Conservation (phyloP, 2,113 vertebrate genomes). For the Hemicordylus capensis region DNA sequence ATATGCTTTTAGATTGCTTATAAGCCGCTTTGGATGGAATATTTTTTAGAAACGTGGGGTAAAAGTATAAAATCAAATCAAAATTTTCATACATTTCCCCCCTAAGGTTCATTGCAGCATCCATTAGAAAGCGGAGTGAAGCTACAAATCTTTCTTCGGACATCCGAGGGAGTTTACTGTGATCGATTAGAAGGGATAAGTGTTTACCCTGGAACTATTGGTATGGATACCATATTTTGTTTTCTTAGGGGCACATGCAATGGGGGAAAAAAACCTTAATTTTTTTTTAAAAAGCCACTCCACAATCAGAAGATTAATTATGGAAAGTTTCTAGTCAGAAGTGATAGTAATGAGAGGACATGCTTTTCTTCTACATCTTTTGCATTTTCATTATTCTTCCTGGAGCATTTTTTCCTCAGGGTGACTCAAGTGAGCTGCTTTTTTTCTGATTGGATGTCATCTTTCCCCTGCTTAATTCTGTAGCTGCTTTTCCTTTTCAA, state of each 20-base stretch:
- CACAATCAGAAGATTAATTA: too few relatives aligned
- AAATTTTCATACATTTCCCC: neutral
- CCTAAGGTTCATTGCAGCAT: slow-evolving; percentile 67
- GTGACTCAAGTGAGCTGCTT: too few relatives aligned
- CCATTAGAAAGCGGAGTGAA: slow-evolving; percentile 71
- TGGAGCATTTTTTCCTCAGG: neutral
- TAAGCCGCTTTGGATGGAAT: neutral
- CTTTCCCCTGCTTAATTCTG: neutral
- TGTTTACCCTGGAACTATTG: slow-evolving; percentile 71
- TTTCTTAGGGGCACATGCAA: neutral
- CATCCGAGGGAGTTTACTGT: slow-evolving; percentile 74
- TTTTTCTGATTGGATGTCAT: too few relatives aligned
- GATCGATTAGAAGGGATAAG: slow-evolving; percentile 66
- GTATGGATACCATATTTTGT: slow-evolving; percentile 56
- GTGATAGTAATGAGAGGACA: neutral
- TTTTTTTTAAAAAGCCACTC: fast-evolving
- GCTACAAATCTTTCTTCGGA: slow-evolving; percentile 70
- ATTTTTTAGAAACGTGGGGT: too few relatives aligned
- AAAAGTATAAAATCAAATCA: too few relatives aligned
- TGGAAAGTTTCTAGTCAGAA: too few relatives aligned
- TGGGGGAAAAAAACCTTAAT: neutral
- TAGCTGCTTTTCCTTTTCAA: neutral
- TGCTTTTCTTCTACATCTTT: too few relatives aligned
- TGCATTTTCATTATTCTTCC: neutral
- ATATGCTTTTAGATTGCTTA: neutral